A percentile compares a stretch with the other conserved stretches of the same genome.
Evolutionary conservation across 2,113 vertebrate genomes (phyloP).

Genomic region (Oryzias curvinotus): DNA sequence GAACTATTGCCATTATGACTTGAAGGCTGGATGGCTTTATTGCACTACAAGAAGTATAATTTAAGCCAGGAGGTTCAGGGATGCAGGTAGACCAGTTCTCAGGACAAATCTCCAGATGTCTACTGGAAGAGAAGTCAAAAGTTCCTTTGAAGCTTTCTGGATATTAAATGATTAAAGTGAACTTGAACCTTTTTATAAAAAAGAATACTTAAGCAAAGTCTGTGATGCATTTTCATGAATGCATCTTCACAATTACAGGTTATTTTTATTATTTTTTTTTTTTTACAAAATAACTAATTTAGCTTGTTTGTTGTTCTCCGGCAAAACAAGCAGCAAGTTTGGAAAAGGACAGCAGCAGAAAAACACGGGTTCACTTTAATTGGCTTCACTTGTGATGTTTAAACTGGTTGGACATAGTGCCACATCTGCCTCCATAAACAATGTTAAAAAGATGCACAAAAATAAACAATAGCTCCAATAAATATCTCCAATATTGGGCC

Average conservation of each 20-base stretch:
- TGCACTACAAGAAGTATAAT: constrained; percentile 43
- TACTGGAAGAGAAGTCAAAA: neutral
- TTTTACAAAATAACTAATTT: neutral
- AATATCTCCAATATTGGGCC: constrained; percentile 55
- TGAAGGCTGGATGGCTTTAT: constrained; percentile 27
- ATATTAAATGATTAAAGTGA: neutral
- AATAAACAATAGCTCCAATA: constrained; percentile 40
- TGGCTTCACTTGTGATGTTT: constrained; percentile 10
- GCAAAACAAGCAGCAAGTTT: constrained; percentile 8
- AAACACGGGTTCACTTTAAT: constrained; percentile 23
- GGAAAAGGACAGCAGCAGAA: constrained; percentile 8
- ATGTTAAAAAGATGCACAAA: constrained; percentile 16
- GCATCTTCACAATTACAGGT: no score
- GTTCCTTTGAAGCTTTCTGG: neutral
- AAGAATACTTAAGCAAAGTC: neutral
- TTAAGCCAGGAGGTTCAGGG: constrained; percentile 30
- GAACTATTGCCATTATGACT: constrained; percentile 14
- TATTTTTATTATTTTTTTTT: no score
- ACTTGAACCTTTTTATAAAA: neutral
- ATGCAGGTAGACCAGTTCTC: constrained; percentile 44
- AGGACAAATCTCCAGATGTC: constrained; percentile 8
- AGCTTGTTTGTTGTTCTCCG: constrained; percentile 3
- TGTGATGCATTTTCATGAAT: neutral
- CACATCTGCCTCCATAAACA: constrained; percentile 1
- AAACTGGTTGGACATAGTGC: neutral